These are phyloP conservation scores for Ciconia maguari DNA, from an alignment of 2,113 vertebrate species.

Conservation along the genomic window DNA sequence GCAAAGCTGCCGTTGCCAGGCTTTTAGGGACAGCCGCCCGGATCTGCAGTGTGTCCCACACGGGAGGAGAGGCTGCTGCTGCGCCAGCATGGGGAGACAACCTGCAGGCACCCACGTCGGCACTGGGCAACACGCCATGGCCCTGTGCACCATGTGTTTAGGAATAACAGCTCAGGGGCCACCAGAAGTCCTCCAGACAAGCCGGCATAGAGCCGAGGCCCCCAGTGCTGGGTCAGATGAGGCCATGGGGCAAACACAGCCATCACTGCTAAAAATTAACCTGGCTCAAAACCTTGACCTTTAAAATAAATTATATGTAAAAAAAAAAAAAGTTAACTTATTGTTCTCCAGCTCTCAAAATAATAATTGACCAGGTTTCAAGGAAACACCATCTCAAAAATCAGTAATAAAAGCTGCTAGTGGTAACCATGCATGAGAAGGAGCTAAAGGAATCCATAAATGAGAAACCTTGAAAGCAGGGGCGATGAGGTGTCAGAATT, in stretches of 20 bases:
- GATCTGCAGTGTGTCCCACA: not conserved
- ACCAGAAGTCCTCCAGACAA: not conserved
- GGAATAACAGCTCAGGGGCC: not conserved
- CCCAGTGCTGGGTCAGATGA: not conserved
- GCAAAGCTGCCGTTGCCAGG: not conserved
- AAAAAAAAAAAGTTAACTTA: not conserved
- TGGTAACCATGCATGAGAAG: not conserved
- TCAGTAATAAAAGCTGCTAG: not conserved
- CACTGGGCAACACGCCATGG: rapidly evolving
- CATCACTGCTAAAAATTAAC: not conserved
- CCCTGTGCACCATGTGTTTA: rapidly evolving
- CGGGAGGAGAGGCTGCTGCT: not conserved
- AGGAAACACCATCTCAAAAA: not conserved
- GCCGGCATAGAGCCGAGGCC: not conserved
- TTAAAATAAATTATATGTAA: not conserved
- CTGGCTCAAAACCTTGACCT: not conserved
- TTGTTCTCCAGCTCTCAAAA: not conserved
- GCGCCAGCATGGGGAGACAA: not conserved
- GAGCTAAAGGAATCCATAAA: not conserved
- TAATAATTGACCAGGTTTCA: not conserved
- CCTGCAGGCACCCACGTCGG: not conserved
- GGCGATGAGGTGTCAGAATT: not conserved
- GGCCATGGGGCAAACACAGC: not conserved
- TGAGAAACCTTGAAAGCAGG: not conserved
- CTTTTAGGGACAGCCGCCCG: rapidly evolving